Percentiles rank a stretch among this genome's conserved stretches.
Conservation (phyloP, 2,113 vertebrate species). For the Neotragus pygmaeus region DNA sequence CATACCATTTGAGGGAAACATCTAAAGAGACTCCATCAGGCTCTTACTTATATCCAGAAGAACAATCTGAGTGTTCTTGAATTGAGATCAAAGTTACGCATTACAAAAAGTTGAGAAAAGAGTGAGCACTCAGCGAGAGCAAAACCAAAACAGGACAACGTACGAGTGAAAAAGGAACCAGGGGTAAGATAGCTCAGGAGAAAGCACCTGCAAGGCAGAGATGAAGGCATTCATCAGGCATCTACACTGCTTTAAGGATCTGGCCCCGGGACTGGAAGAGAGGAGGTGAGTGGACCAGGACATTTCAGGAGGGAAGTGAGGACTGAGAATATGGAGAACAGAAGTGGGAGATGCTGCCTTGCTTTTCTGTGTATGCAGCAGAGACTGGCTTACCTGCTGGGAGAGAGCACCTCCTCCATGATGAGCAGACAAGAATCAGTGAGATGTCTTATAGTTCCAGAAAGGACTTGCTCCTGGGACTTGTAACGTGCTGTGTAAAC, state of each 20-base stretch:
- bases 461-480: neutral
- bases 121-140: neutral
- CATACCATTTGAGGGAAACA: neutral
- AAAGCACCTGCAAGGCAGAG: neutral
- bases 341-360: neutral
- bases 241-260: neutral
- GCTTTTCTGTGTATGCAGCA: neutral
- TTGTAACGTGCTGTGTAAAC: neutral
- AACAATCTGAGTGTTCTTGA: neutral
- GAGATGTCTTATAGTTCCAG: neutral
- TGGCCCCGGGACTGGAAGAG: neutral
- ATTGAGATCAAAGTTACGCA: neutral
- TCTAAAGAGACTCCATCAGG: neutral
- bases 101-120: neutral
- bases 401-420: neutral
- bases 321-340: neutral
- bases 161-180: neutral
- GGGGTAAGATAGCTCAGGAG: neutral
- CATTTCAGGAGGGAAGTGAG: neutral
- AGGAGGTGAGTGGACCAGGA: neutral
- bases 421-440: neutral
- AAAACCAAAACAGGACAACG: neutral
- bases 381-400: neutral
- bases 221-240: neutral
- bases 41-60: neutral